Evolutionary conservation across 2,113 vertebrate species (phyloP).

Genomic region (Rana temporaria): DNA sequence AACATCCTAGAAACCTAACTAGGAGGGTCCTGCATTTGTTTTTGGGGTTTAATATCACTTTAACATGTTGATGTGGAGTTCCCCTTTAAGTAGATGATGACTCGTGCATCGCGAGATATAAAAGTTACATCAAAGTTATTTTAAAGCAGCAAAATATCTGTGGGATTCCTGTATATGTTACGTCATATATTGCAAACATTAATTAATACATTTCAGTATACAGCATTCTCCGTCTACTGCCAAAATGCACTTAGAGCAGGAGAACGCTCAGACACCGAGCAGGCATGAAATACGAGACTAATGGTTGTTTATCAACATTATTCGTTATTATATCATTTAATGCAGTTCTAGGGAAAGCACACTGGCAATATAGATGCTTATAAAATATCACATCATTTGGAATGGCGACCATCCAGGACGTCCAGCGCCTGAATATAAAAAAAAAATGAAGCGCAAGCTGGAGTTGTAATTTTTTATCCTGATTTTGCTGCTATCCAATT

Average conservation of each 20-base stretch:
- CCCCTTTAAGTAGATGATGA: no score
- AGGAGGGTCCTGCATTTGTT: no score
- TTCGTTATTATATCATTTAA: constrained; percentile 24
- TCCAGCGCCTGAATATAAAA: not conserved
- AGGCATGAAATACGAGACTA: constrained; percentile 36
- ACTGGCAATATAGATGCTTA: constrained; percentile 8
- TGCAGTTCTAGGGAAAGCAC: not conserved
- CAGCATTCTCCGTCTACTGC: not conserved
- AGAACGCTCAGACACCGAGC: not conserved
- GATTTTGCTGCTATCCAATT: constrained; percentile 41
- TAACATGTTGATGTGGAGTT: no score
- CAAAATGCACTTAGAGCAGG: constrained; percentile 30
- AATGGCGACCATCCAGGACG: not conserved
- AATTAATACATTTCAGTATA: not conserved
- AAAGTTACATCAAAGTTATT: not conserved
- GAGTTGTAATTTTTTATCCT: constrained; percentile 3
- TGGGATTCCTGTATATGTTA: constrained; percentile 16
- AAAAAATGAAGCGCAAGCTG: not conserved
- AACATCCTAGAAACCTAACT: no score
- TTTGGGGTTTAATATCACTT: no score
- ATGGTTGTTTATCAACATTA: constrained; percentile 35
- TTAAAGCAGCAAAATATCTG: not conserved
- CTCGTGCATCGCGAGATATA: no score
- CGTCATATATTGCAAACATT: constrained; percentile 8
- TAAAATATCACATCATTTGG: constrained; percentile 18